phyloP scores from a whole-genome alignment of 35 echinoderm and acorn worm species.

The Acanthaster planci region DNA sequence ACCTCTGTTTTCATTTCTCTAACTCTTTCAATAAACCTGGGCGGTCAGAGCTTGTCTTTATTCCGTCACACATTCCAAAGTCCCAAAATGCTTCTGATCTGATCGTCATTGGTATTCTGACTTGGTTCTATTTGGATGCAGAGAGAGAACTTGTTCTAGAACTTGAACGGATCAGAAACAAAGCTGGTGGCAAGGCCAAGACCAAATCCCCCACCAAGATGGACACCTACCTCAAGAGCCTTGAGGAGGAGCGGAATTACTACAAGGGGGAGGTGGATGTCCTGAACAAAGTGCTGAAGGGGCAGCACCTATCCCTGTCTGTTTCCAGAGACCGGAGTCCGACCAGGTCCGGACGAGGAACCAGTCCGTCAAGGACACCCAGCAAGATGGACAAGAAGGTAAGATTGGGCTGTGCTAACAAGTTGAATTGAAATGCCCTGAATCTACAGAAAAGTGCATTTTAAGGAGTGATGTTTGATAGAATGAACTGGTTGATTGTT shows the following conservation, averaged over 20 bases:
- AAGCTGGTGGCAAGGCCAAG: conserved; percentile 46
- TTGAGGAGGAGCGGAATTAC: conserved; percentile 97
- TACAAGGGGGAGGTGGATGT: conserved; percentile 91
- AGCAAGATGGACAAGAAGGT: conserved; percentile 46
- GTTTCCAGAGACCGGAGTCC: conserved; percentile 37
- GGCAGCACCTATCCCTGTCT: neutral
- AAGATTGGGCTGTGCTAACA: neutral
- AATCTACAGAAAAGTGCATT: no score
- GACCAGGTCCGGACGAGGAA: conserved; percentile 29
- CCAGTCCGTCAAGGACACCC: conserved; percentile 65
- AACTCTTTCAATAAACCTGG: no score
- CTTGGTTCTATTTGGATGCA: neutral
- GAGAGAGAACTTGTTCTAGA: conserved; percentile 93
- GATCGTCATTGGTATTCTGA: no score
- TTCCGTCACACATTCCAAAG: no score
- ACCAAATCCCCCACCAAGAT: conserved; percentile 63
- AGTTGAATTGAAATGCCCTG: conserved; percentile 6
- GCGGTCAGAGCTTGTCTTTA: no score
- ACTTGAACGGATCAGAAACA: conserved; percentile 79
- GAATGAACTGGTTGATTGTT: no score
- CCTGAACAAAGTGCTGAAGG: conserved; percentile 83
- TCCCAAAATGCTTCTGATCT: no score
- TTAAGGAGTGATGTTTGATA: no score
- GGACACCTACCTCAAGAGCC: conserved; percentile 69
- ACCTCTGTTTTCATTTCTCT: no score